phyloP scores from a whole-genome alignment of 2,113 vertebrate genomes.

The Hemiprocne comata region DNA sequence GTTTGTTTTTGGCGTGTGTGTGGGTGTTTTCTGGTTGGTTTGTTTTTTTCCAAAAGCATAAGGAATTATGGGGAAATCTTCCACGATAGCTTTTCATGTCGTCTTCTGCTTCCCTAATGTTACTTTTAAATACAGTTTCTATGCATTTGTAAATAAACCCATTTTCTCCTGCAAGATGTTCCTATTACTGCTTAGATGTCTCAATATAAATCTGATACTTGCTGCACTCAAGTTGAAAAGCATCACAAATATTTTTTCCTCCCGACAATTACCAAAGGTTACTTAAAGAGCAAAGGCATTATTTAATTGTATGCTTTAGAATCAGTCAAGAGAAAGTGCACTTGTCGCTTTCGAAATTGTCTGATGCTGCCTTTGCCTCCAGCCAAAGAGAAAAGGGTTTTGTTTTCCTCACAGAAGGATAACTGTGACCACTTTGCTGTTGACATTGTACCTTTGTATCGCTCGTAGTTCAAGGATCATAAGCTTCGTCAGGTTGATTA shows the following conservation, averaged over 20 bases:
- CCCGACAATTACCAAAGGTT: neutral
- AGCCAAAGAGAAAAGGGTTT: neutral
- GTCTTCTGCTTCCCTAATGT: neutral
- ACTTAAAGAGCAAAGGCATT: neutral
- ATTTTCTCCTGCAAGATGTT: neutral
- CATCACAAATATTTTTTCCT: neutral
- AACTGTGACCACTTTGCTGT: neutral
- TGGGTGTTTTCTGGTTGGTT: too few relatives aligned
- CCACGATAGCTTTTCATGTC: neutral
- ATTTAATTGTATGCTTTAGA: neutral
- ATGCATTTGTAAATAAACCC: neutral
- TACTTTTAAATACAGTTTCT: neutral
- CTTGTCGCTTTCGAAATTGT: neutral
- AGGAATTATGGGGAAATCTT: neutral
- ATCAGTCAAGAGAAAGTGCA: neutral
- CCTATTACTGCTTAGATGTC: neutral
- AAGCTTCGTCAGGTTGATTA: slow-evolving; percentile 21
- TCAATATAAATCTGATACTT: accelerated
- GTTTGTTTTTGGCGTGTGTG: neutral
- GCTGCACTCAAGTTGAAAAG: neutral
- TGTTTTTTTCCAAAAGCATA: neutral
- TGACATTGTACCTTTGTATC: slow-evolving; percentile 5
- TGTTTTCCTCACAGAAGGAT: neutral
- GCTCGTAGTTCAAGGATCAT: neutral
- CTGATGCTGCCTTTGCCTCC: neutral